These are phyloP conservation scores for Camelus bactrianus DNA, from an alignment of 2,113 vertebrate species.

Conservation along the genomic window DNA sequence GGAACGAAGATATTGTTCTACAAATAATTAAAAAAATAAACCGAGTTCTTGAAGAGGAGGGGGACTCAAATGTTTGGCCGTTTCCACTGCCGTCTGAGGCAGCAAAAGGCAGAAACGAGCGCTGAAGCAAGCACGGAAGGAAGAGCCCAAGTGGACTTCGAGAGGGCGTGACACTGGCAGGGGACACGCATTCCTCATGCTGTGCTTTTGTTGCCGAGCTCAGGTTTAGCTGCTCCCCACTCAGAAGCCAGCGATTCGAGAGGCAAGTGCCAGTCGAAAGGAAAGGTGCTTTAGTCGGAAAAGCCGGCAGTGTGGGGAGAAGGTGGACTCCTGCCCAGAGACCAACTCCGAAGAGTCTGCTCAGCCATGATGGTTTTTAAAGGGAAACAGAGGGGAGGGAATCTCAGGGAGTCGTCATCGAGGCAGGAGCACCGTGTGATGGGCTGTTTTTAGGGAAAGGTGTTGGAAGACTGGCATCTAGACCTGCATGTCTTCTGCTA, in stretches of 20 bases:
- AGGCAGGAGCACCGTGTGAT: not conserved
- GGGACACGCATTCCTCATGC: not conserved
- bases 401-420: not conserved
- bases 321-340: too few species aligned
- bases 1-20: not conserved
- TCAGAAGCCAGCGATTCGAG: too few species aligned
- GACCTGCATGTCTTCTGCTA: not conserved
- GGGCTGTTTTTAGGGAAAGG: conserved; percentile 42
- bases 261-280: too few species aligned
- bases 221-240: too few species aligned
- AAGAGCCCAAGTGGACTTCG: not conserved
- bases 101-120: not conserved
- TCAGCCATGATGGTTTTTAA: too few species aligned
- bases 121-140: not conserved
- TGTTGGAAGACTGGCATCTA: conserved; percentile 49
- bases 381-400: not conserved
- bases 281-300: too few species aligned
- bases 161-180: not conserved
- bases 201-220: not conserved
- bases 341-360: too few species aligned
- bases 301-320: too few species aligned
- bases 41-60: not conserved
- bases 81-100: not conserved
- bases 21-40: not conserved
- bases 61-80: not conserved